Evolutionary conservation across 2,797 vertebrate species (phyloP), one percentile per base, ranked within the genome.

Genomic region (Neomorphus geoffroyi): DNA sequence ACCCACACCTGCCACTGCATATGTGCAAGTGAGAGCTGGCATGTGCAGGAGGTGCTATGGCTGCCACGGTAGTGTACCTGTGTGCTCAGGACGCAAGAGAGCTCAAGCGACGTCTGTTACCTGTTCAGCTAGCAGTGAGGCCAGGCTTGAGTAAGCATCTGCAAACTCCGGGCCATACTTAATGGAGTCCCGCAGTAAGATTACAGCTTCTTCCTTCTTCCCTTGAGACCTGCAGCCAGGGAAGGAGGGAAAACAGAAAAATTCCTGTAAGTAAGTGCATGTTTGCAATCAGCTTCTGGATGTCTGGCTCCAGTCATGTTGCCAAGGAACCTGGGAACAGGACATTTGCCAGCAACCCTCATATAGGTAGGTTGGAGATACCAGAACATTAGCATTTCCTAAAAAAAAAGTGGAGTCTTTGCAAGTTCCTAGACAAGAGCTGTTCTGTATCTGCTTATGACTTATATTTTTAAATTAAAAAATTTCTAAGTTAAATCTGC

Each of bases 121-220:
- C 99, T 99, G 98, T 73, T 99, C 99, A 6, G 99, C 99, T n/a
- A 99, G 97, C 41, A 99, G 98, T 0, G 99, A 99, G 9, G 99
- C 99, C 56, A 99, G 97, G 88, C 99, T 99, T 33, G 99, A 99
- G 91, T 99, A 99, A 7, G 99, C 99, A 67, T 99, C 99, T 26
- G 99, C 98, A 9, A 99, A 99, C 92, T 99, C 98, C 7, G 98
- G 98, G 18, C 99, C 99, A 0, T 98, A 98, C 54, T 96, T 98
- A 67, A 99, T 98, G 51, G 99, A 99, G 86, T 99, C 98, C 89
- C 94, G 98, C 90, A 99, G 96, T 84, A 99, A 97, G 57, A 95
- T 48, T 78, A 99, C 98, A 3, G 99, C 99, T 92, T 99, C 99
- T 18, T 98, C 97, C 86, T 98, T 98, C 91, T 98, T 98, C 67